These are phyloP conservation scores for Phataginus tricuspis DNA, from an alignment of 2,797 vertebrate genomes.

Conservation along the genomic window DNA sequence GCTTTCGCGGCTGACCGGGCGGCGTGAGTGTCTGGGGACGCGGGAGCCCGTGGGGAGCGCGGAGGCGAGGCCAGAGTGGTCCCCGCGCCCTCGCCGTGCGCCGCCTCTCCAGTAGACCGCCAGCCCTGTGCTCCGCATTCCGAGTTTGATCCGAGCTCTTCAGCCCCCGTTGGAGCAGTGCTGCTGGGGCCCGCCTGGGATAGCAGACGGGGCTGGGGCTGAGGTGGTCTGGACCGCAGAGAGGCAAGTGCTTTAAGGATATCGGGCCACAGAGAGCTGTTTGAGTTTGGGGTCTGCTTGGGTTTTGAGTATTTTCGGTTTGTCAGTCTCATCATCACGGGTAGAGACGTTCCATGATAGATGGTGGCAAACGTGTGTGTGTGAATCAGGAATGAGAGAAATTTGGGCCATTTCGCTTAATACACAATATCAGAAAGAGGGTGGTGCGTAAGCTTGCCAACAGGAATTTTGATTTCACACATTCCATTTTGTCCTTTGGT, in stretches of 20 bases:
- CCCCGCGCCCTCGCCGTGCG: too few species aligned
- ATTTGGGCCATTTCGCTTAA: background rate
- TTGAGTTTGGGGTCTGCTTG: background rate
- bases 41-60: too few species aligned
- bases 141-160: background rate
- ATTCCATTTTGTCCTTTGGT: background rate
- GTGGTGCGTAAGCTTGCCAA: background rate
- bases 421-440: background rate
- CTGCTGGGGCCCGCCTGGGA: background rate
- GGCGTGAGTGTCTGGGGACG: background rate
- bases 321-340: background rate
- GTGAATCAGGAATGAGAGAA: background rate
- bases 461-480: background rate
- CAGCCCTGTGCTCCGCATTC: too few species aligned
- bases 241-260: background rate
- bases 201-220: background rate
- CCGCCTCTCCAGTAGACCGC: too few species aligned
- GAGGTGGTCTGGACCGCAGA: background rate
- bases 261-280: background rate
- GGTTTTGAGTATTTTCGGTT: background rate
- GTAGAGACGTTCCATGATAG: background rate
- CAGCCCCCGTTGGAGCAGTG: background rate
- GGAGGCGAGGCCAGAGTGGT: background rate
- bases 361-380: background rate
- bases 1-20: background rate